Evolutionary conservation across 2,888 invertebrate species (phyloP).

Genomic region (Conus canariensis): DNA sequence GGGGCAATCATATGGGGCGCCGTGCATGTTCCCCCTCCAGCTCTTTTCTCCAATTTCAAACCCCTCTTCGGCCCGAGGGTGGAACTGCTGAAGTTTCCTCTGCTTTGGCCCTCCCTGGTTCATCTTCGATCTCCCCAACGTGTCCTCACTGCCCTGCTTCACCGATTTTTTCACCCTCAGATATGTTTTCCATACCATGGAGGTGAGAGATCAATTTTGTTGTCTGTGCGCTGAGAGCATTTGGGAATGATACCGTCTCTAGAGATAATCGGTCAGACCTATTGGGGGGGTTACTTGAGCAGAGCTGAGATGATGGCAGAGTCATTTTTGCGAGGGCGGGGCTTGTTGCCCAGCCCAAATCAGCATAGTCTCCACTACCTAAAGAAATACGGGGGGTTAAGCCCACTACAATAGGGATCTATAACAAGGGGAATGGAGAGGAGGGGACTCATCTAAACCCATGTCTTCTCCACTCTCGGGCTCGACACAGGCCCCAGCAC

Average conservation of each 20-base stretch:
- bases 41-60: slow-evolving; percentile 23
- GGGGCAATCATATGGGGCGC: slow-evolving; percentile 37
- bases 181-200: slow-evolving; percentile 51
- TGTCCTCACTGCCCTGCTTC: slow-evolving; percentile 46
- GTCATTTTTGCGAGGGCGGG: slow-evolving; percentile 17
- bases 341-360: not conserved
- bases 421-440: not conserved
- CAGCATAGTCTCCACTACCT: slow-evolving; percentile 9
- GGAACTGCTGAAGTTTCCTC: slow-evolving; percentile 33
- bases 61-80: slow-evolving; percentile 14
- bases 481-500: slow-evolving; percentile 41
- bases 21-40: slow-evolving; percentile 20
- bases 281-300: not conserved
- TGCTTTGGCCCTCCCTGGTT: not conserved
- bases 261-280: slow-evolving; percentile 22
- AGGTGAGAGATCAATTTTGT: slow-evolving; percentile 26
- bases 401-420: slow-evolving; percentile 26
- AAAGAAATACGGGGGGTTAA: slow-evolving; percentile 28
- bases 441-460: slow-evolving; percentile 41
- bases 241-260: slow-evolving; percentile 19
- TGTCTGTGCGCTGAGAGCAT: not conserved
- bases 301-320: slow-evolving; percentile 4
- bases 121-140: slow-evolving; percentile 19
- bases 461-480: slow-evolving; percentile 44
- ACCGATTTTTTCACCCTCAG: slow-evolving; percentile 50